A percentile compares a stretch with the other conserved stretches of the same genome.
Evolutionary conservation across 2,113 vertebrate genomes (phyloP).

Genomic region (Gobius niger): DNA sequence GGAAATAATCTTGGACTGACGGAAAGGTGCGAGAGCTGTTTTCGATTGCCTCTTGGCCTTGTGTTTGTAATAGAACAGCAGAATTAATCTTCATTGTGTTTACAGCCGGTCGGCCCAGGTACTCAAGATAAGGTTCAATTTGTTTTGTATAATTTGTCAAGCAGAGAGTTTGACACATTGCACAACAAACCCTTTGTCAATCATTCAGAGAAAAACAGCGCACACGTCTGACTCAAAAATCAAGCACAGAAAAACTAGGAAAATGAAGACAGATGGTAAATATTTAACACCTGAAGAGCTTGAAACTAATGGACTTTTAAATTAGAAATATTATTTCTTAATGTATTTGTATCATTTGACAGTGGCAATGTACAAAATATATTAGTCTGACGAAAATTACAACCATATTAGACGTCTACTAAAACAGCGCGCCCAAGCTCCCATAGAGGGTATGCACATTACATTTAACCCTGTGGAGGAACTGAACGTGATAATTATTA

Average conservation of each 20-base stretch:
- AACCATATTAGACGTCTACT: too few species aligned
- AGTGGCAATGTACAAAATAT: too few species aligned
- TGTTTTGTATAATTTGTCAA: not conserved
- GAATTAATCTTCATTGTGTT: conserved; percentile 31
- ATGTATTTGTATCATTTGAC: too few species aligned
- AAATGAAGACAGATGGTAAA: too few species aligned
- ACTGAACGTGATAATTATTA: too few species aligned
- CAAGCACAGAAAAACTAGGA: not conserved
- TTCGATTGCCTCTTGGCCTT: conserved; percentile 5
- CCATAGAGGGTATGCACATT: too few species aligned
- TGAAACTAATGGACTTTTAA: too few species aligned
- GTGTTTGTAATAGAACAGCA: not conserved
- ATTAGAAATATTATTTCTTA: too few species aligned
- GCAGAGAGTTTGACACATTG: not conserved
- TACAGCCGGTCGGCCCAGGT: conserved; percentile 4
- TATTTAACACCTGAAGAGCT: too few species aligned
- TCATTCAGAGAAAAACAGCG: not conserved
- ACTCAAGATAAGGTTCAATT: not conserved
- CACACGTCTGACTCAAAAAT: not conserved
- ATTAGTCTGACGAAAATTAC: too few species aligned
- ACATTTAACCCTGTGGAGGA: too few species aligned
- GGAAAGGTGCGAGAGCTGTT: conserved; percentile 2
- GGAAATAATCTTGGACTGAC: conserved; percentile 34
- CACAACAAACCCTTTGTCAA: not conserved
- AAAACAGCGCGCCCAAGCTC: too few species aligned